Base-by-base conservation (phyloP, 2,888 invertebrate genomes). In the Metopia argyrocephala region DNA sequence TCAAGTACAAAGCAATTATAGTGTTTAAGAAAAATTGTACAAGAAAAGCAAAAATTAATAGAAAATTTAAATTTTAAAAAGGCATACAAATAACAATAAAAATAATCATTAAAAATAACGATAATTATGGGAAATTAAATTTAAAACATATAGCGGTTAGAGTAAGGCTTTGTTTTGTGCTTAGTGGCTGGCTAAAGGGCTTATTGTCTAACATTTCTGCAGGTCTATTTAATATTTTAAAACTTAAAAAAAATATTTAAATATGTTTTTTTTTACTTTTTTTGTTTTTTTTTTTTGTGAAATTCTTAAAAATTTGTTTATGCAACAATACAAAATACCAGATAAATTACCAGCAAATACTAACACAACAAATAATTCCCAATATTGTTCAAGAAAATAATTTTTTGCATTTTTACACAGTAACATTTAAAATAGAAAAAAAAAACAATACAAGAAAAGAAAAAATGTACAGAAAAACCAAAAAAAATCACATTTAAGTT, bases 401-500 rank as follows among this genome's bases (percentile, higher is more conserved):
- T 76, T 73, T 76, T 64, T 76, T 68, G 66, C 66, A 54, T 54
- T 73, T 68, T 76, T 80, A 52, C 76, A 76, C 78, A 78, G 73
- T 62, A 78, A 48, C 61, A 68, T 68, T 66, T 66, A 54, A 20
- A 45, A 21, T 9, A 59, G 59, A 5, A 27, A 48, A 20, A 38
- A 28, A 3, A 66, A 71, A 57, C 56, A 25, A 21, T 28, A 45
- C 23, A 38, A 15, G 23, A 52, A 23, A 48, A 54, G 15, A 54
- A 31, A 31, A 12, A 12, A 7, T n/a, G 50, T 31, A 65, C 48
- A 31, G 12, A 20, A 52, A 52, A 65, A 54, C 15, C 21, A 31
- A 28, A 31, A 59, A 25, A 48, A 69, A 23, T 9, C 20, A n/a
- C n/a, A n/a, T n/a, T 62, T 57, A 18, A 31, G 7, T 23, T 61